Percentiles rank a stretch among this genome's conserved stretches.
phyloP scores from a whole-genome alignment of 2,797 vertebrate genomes.

The Botia almorhae region DNA sequence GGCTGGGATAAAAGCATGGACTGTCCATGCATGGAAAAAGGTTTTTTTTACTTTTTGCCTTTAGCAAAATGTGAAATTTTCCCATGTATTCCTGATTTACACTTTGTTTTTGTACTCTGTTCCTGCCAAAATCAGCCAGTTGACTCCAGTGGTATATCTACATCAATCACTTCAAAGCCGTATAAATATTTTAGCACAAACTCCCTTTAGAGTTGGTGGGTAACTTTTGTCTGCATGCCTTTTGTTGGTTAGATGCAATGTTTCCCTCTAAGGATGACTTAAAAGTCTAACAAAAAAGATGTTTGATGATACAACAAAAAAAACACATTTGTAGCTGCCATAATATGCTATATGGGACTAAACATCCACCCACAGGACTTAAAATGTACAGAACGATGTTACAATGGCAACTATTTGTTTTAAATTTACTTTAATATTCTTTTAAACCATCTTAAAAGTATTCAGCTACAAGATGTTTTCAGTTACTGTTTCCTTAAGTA shows the following conservation, averaged over 20 bases:
- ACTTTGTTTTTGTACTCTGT: conserved; percentile 47
- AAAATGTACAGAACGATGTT: neutral
- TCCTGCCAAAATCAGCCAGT: conserved; percentile 47
- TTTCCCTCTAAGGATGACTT: conserved; percentile 57
- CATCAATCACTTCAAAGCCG: conserved; percentile 64
- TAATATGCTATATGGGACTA: neutral
- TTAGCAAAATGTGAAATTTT: conserved; percentile 33
- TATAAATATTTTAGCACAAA: conserved; percentile 70
- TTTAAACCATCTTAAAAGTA: neutral
- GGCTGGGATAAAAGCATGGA: conserved; percentile 1
- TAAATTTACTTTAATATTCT: neutral
- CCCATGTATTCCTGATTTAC: conserved; percentile 44
- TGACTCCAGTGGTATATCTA: conserved; percentile 55
- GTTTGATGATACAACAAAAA: conserved; percentile 12
- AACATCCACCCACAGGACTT: neutral
- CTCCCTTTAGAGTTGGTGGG: conserved; percentile 56
- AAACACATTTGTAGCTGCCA: neutral
- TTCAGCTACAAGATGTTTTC: neutral
- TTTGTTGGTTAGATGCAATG: conserved; percentile 59
- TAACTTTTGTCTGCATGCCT: conserved; percentile 62
- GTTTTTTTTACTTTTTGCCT: neutral
- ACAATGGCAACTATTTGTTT: conserved; percentile 2
- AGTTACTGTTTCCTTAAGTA: neutral
- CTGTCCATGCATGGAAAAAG: neutral
- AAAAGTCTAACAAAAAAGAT: conserved; percentile 55